Evolutionary conservation across 2,888 invertebrate genomes (phyloP).

Genomic region (Drosophila paucipuncta): DNA sequence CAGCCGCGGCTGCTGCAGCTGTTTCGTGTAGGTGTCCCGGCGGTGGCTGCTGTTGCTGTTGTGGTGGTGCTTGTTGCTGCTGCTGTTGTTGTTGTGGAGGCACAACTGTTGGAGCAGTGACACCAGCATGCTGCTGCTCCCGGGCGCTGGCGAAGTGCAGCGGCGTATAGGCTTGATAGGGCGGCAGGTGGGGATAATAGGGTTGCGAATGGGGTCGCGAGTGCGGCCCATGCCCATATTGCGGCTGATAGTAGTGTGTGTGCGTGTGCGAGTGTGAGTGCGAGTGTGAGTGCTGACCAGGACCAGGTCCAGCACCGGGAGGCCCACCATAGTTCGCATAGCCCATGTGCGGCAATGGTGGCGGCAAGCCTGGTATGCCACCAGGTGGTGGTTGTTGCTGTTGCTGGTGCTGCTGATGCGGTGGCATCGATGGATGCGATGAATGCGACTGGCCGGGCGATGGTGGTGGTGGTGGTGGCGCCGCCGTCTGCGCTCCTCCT

Average conservation of each 20-base stretch:
- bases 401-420: slow-evolving; percentile 78
- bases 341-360: slow-evolving; percentile 80
- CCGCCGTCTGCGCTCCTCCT: not conserved
- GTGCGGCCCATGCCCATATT: slow-evolving; percentile 84
- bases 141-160: slow-evolving; percentile 49
- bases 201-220: slow-evolving; percentile 80
- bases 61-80: slow-evolving; percentile 54
- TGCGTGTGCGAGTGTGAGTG: slow-evolving; percentile 84
- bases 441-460: slow-evolving; percentile 77
- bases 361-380: slow-evolving; percentile 66
- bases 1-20: slow-evolving; percentile 48
- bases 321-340: slow-evolving; percentile 84
- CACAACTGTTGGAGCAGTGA: slow-evolving; percentile 82
- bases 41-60: slow-evolving; percentile 69
- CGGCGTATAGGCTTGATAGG: slow-evolving; percentile 83
- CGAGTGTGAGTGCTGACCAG: slow-evolving; percentile 82
- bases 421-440: slow-evolving; percentile 75
- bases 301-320: slow-evolving; percentile 55
- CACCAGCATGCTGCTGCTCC: slow-evolving; percentile 35
- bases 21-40: slow-evolving; percentile 40
- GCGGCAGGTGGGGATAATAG: slow-evolving; percentile 84
- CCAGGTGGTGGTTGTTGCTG: slow-evolving; percentile 74
- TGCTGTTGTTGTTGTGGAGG: slow-evolving; percentile 47
- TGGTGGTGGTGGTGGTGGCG: slow-evolving; percentile 66
- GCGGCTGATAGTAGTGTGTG: slow-evolving; percentile 85